These are phyloP conservation scores for Salticus scenicus DNA, from an alignment of 2,888 invertebrate species.

Conservation along the genomic window DNA sequence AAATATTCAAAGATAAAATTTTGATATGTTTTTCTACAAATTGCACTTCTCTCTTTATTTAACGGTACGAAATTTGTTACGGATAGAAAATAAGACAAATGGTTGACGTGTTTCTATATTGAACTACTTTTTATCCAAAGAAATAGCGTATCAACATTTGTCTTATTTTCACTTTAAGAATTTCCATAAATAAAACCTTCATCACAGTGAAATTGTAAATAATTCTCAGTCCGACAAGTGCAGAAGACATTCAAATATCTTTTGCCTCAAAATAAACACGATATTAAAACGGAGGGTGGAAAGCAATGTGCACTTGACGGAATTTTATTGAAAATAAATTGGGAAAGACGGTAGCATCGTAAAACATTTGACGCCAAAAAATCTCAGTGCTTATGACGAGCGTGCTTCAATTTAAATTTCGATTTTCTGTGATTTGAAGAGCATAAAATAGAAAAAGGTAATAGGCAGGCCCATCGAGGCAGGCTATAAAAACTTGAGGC, in stretches of 20 bases:
- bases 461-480: constrained; percentile 30
- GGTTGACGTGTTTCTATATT: too few species aligned
- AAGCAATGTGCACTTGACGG: constrained; percentile 49
- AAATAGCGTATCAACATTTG: constrained; percentile 67
- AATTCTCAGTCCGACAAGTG: constrained; percentile 57
- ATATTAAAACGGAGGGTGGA: constrained; percentile 55
- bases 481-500: constrained; percentile 27
- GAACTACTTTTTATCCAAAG: too few species aligned
- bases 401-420: constrained; percentile 67
- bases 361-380: constrained; percentile 62
- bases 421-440: constrained; percentile 46
- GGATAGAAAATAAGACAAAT: too few species aligned
- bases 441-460: not conserved
- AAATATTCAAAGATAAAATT: too few species aligned
- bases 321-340: constrained; percentile 67
- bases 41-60: too few species aligned
- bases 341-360: constrained; percentile 27
- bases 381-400: constrained; percentile 61
- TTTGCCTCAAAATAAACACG: constrained; percentile 56
- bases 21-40: too few species aligned
- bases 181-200: constrained; percentile 60
- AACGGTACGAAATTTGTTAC: too few species aligned
- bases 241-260: constrained; percentile 38
- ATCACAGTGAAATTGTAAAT: constrained; percentile 53
- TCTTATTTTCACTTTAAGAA: constrained; percentile 33